Evolutionary conservation across 1,140 invertebrate genomes (phyloP), one percentile per base, ranked within the genome.

Genomic region (Drosophila burlai): DNA sequence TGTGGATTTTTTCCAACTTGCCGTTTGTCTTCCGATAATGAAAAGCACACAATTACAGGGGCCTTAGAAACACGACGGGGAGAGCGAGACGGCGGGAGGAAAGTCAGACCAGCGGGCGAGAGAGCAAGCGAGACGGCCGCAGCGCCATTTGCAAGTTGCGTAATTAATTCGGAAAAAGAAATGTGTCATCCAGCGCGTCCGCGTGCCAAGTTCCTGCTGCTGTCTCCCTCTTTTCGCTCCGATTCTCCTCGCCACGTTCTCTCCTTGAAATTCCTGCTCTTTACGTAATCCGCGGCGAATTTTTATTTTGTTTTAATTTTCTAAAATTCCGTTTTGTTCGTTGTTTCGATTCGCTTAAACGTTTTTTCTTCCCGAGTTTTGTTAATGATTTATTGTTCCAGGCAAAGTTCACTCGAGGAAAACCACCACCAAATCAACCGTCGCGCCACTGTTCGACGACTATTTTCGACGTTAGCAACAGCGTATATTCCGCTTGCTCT

Each of bases 381-480:
- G 50, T 76, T 71, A 68, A 84, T 71, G 73, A 78, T 72, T 57
- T 61, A 64, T 58, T 55, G 69, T 80, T 82, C 49, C 66, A 83
- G 73, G 66, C 76, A 86, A 91, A 91, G 86, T 91, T 91, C 86
- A 82, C 68, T 90, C 57, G 62, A 55, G 50, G 57, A 80, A 77
- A 76, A 77, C 80, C 68, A 86, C 72, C 65, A 78, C 65, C 81
- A 78, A 76, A 43, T 68, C 46, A 47, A 73, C 69, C 76, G 72
- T 43, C 83, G 80, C 83, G 82, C 66, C 71, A 82, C 83, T 82
- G 77, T 81, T 76, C 43, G 57, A 71, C 60, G 65, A 83, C 81
- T 89, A 87, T 87, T 90, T 90, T 78, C 71, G 79, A 91, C 86
- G 85, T 91, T 90, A 91, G 86, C 85, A 91, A 90, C 86, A 90